Percentiles rank a stretch among this genome's conserved stretches.
Evolutionary conservation across 1,140 invertebrate genomes (phyloP).

Genomic region (Patella vulgata): DNA sequence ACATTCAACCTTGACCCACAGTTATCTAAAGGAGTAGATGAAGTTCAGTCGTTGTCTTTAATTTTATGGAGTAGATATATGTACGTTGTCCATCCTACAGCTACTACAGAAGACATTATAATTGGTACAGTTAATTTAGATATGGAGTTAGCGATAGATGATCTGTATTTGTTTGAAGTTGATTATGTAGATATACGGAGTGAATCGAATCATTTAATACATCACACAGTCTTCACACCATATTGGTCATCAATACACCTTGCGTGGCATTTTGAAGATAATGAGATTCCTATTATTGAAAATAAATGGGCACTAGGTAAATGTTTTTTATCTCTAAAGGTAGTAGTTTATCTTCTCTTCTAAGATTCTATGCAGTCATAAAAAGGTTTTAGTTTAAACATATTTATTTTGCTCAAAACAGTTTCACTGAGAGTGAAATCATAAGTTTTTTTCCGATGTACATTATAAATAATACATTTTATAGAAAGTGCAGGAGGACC

Average conservation of each 20-base stretch:
- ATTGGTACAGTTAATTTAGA: slow-evolving; percentile 14
- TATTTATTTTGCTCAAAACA: too few relatives aligned
- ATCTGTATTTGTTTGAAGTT: slow-evolving; percentile 15
- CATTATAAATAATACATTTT: too few relatives aligned
- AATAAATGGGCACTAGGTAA: slow-evolving; percentile 47
- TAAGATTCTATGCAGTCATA: slow-evolving; percentile 1
- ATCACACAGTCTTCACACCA: slow-evolving; percentile 36
- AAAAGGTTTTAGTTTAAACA: too few relatives aligned
- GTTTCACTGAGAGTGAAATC: too few relatives aligned
- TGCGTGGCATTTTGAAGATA: slow-evolving; percentile 41
- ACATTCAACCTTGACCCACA: slow-evolving; percentile 21
- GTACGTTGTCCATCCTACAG: slow-evolving; percentile 26
- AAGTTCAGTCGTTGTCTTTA: slow-evolving; percentile 3
- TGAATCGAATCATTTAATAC: slow-evolving; percentile 15
- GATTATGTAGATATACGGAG: slow-evolving; percentile 16
- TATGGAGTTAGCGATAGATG: slow-evolving; percentile 21
- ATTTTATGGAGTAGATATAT: slow-evolving; percentile 37
- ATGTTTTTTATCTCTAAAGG: slow-evolving; percentile 8
- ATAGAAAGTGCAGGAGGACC: too few relatives aligned
- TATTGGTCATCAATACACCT: slow-evolving; percentile 43
- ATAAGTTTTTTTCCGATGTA: too few relatives aligned
- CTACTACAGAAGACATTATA: slow-evolving; percentile 11
- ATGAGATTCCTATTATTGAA: slow-evolving; percentile 33
- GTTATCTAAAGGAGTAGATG: slow-evolving; percentile 10
- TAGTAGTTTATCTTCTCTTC: slow-evolving; percentile 5